Base-by-base conservation (phyloP, 2,797 vertebrate genomes). In the Malacoctenus gilli region DNA sequence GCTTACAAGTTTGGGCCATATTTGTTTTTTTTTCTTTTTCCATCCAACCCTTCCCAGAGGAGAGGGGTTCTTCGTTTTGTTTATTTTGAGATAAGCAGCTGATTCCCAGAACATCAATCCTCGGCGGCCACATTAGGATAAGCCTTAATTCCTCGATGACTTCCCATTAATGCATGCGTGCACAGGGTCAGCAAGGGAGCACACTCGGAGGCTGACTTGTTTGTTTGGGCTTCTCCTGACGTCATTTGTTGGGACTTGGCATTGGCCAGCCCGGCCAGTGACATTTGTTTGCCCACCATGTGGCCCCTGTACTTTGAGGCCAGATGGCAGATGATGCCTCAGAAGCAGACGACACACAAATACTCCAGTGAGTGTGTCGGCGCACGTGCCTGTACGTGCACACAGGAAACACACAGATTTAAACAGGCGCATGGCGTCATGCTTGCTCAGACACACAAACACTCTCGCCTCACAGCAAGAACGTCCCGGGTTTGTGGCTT, bases 201-300 rank as follows among this genome's bases (percentile, higher is more conserved):
- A 16, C 56, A 43, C 46, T 34, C 4, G 22, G 23, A 47, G 68
- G 61, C 43, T n/a, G 50, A 43, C 42, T 59, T 80, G 72, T 76
- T 79, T 82, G 68, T 79, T 71, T 48, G 51, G 66, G 77, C 77
- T 58, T 66, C 78, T 79, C 64, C 77, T 90, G 82, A 88, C 78
- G 80, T 90, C 83, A 89, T 79, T 79, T 73, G 62, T 72, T 58
- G 30, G 77, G 71, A 80, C 72, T 84, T 86, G 82, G 88, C 85
- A 77, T 64, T 57, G 74, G 77, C 62, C 49, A 66, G 80, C 63
- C 79, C 75, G 80, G 77, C 80, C 81, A 41, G 63, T 90, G 89
- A 87, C 89, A 90, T 91, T 91, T 91, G 88, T 83, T 89, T 80
- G 72, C 84, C 49, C 88, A 80, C 87, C 86, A 89, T 87, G 87